These are phyloP conservation scores for Varanus salvator DNA, from an alignment of 2,113 vertebrate species.

Conservation along the genomic window DNA sequence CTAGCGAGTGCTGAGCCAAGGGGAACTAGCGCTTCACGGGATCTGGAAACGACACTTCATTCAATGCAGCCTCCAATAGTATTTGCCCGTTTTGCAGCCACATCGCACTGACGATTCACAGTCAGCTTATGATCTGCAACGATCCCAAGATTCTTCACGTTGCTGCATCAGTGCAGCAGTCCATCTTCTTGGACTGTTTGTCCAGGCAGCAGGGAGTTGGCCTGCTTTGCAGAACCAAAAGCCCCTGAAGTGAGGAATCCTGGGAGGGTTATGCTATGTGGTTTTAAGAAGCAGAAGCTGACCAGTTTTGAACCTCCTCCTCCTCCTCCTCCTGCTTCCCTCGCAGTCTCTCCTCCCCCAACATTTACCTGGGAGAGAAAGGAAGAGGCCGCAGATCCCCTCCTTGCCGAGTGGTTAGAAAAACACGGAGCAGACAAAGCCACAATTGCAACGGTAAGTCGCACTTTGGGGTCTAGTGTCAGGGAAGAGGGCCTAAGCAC, in stretches of 20 bases:
- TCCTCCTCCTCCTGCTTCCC: neutral
- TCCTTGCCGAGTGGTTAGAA: slow-evolving; percentile 69
- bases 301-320: neutral
- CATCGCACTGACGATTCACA: too few species aligned
- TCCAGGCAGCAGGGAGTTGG: neutral
- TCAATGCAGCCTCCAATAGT: too few species aligned
- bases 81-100: too few species aligned
- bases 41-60: too few species aligned
- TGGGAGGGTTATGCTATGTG: too few species aligned
- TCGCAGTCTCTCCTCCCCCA: neutral
- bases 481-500: neutral
- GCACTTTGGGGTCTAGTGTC: too few species aligned
- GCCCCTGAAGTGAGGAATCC: neutral
- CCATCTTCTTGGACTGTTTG: neutral
- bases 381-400: slow-evolving; percentile 40
- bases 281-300: neutral
- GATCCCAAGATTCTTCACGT: too few species aligned
- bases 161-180: neutral
- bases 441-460: slow-evolving; percentile 67
- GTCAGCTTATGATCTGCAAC: too few species aligned
- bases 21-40: too few species aligned
- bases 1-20: too few species aligned
- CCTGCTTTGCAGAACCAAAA: neutral
- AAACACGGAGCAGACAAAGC: slow-evolving; percentile 52
- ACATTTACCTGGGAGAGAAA: neutral